Evolutionary conservation across 2,113 vertebrate genomes (phyloP), one percentile per base, ranked within the genome.

Genomic region (Cygnus atratus): DNA sequence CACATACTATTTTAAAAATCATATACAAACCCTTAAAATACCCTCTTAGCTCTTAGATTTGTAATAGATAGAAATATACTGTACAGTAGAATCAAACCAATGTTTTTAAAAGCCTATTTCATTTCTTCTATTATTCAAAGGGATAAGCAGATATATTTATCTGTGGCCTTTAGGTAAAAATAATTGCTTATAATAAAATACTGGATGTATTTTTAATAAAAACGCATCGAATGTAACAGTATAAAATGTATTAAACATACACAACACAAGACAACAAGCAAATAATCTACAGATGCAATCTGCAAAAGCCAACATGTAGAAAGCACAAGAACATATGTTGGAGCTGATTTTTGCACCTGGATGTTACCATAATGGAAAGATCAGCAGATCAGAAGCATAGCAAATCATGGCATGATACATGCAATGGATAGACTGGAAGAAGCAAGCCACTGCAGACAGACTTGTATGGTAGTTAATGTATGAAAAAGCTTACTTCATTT

Each of bases 401-500:
- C 95, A 31, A 96, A 96, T 44, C 84, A 93, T 68, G 92, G 96
- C 57, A 50, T 9, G 84, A 66, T 37, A 87, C 96, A 97, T 98
- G 97, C 98, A 97, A 96, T 96, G 95, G 93, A 81, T 96, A 95
- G 87, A 92, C 66, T 89, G 87, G 96, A 96, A 96, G 91, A 96
- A 92, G 96, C 98, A 98, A 98, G 98, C 97, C 97, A 98, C 98
- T 94, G 99, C 98, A 99, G 98, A 99, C 98, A 99, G 97, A 98
- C 97, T 96, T 78, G 92, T 92, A 98, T 97, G 97, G 97, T 97
- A 99, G 99, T 99, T 99, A 99, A 99, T 99, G 98, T 99, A 99
- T 99, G 98, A 99, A 99, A 99, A 98, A 99, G 99, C 99, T 99
- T 99, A 99, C 99, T 99, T 99, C 99, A 99, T 99, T 99, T 99